A percentile compares a stretch with the other conserved stretches of the same genome.
These are phyloP conservation scores for Monochamus alternatus DNA, from an alignment of 2,888 invertebrate species.

Conservation along the genomic window DNA sequence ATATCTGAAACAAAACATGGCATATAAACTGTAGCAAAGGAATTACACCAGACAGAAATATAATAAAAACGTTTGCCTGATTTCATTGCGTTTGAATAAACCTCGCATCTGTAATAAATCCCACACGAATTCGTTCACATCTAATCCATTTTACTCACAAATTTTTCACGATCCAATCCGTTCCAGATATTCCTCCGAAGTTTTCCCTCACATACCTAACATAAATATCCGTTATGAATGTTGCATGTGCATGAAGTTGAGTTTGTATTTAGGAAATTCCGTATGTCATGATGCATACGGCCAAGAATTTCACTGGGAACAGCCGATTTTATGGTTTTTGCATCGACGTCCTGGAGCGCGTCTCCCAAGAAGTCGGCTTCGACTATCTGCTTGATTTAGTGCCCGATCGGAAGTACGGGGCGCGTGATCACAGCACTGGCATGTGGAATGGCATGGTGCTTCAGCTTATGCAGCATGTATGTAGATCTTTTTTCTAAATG, in stretches of 20 bases:
- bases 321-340: slow-evolving; percentile 86
- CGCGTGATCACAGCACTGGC: slow-evolving; percentile 75
- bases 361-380: slow-evolving; percentile 80
- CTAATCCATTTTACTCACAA: neutral
- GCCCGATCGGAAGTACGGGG: slow-evolving; percentile 81
- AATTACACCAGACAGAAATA: too few species aligned
- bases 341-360: slow-evolving; percentile 81
- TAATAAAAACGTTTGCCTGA: too few species aligned
- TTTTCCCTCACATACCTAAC: neutral
- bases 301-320: slow-evolving; percentile 82
- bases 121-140: neutral
- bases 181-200: neutral
- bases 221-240: slow-evolving; percentile 7
- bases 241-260: slow-evolving; percentile 27
- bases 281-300: slow-evolving; percentile 83
- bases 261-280: slow-evolving; percentile 76
- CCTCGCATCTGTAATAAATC: too few species aligned
- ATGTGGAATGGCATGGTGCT: slow-evolving; percentile 82
- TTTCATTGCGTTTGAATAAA: too few species aligned
- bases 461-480: slow-evolving; percentile 82
- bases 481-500: slow-evolving; percentile 50
- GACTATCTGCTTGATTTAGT: slow-evolving; percentile 81
- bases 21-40: too few species aligned
- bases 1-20: too few species aligned
- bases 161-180: slow-evolving; percentile 4